phyloP scores from a whole-genome alignment of 2,888 invertebrate genomes.

The Papilio demoleus region DNA sequence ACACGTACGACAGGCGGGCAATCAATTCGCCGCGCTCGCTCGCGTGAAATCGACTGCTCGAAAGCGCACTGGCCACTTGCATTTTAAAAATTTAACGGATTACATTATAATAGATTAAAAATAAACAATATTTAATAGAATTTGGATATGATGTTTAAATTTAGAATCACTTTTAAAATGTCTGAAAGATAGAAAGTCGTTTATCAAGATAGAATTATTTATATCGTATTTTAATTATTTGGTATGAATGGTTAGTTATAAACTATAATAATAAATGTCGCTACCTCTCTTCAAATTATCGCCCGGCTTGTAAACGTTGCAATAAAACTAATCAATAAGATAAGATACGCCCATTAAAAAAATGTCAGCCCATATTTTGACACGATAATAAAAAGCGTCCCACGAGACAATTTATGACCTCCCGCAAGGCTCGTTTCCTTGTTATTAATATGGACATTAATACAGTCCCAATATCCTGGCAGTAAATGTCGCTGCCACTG shows the following conservation, averaged over 20 bases:
- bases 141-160: conserved; percentile 11
- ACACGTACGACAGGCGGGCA: conserved; percentile 59
- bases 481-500: conserved; percentile 80
- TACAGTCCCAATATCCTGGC: conserved; percentile 80
- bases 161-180: not conserved
- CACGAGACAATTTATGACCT: conserved; percentile 70
- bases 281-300: conserved; percentile 49
- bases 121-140: not conserved
- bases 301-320: conserved; percentile 54
- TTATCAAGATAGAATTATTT: not conserved
- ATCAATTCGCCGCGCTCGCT: conserved; percentile 74
- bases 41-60: conserved; percentile 77
- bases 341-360: conserved; percentile 49
- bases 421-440: conserved; percentile 68
- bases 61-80: conserved; percentile 18
- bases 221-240: not conserved
- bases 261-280: conserved; percentile 48
- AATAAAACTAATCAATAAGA: conserved; percentile 51
- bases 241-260: not conserved
- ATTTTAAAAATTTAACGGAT: conserved; percentile 53
- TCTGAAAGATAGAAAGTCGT: not conserved
- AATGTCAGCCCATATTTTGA: conserved; percentile 68
- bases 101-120: conserved; percentile 23
- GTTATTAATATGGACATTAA: conserved; percentile 82
- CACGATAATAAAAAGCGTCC: conserved; percentile 62